phyloP scores from a whole-genome alignment of 64 coral and sea anemone species.

The Exaiptasia diaphana region DNA sequence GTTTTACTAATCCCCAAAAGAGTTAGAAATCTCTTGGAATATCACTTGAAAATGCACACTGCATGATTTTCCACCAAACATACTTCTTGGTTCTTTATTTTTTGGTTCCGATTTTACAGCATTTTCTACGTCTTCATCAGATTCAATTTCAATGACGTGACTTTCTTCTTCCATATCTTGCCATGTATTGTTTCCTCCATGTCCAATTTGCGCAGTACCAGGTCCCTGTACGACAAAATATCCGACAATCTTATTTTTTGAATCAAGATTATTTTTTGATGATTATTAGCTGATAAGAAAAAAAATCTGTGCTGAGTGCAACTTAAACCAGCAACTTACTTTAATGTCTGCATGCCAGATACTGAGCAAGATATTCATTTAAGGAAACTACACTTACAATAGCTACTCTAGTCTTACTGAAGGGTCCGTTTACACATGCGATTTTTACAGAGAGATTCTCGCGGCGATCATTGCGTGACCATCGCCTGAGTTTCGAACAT shows the following conservation, averaged over 20 bases:
- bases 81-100: background rate
- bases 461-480: too few relatives aligned
- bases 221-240: constrained; percentile 59
- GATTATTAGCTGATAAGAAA: too few relatives aligned
- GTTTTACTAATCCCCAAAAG: background rate
- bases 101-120: background rate
- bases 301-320: background rate
- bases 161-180: constrained; percentile 31
- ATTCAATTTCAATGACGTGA: constrained; percentile 35
- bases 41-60: background rate
- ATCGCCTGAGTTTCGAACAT: too few relatives aligned
- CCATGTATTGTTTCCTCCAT: constrained; percentile 65
- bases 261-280: background rate
- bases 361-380: background rate
- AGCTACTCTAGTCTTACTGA: background rate
- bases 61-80: background rate
- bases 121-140: constrained; percentile 33
- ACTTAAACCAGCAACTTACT: background rate
- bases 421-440: too few relatives aligned
- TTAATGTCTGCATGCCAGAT: background rate
- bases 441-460: too few relatives aligned
- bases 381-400: background rate
- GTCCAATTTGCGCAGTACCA: constrained; percentile 74
- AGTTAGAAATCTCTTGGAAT: background rate
- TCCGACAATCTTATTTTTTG: background rate